Evolutionary conservation across 2,888 invertebrate species (phyloP).

Genomic region (Isoperla grammatica): DNA sequence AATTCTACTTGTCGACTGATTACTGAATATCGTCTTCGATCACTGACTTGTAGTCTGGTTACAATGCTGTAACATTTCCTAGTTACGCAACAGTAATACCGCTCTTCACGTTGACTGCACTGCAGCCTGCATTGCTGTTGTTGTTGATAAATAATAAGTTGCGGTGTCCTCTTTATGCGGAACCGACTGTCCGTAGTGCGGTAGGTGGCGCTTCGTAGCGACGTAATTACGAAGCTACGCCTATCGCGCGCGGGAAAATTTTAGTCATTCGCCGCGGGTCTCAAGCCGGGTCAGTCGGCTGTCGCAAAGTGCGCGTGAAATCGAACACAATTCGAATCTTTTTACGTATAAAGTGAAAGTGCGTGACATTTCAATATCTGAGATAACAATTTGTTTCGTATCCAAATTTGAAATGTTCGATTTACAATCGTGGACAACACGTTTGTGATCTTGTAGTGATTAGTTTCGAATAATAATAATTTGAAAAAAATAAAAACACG

Average conservation of each 20-base stretch:
- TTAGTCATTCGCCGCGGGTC: slow-evolving; percentile 4
- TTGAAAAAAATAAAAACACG: too few relatives aligned
- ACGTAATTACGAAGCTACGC: background rate
- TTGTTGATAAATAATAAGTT: too few relatives aligned
- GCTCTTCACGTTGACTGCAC: too few relatives aligned
- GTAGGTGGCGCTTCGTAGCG: background rate
- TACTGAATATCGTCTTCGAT: too few relatives aligned
- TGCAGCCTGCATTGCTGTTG: too few relatives aligned
- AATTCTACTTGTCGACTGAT: too few relatives aligned
- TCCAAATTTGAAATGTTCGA: background rate
- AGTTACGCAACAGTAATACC: too few relatives aligned
- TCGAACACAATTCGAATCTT: background rate
- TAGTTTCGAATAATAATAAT: too few relatives aligned
- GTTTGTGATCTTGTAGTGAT: background rate
- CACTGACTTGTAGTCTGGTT: too few relatives aligned
- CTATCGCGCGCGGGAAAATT: slow-evolving; percentile 10
- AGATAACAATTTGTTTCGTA: background rate
- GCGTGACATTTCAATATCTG: background rate
- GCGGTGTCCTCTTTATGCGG: background rate
- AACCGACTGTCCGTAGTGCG: background rate
- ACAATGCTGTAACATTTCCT: too few relatives aligned
- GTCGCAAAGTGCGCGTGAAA: background rate
- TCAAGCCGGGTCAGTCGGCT: background rate
- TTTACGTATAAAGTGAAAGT: background rate
- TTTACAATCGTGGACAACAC: background rate